A percentile compares a stretch with the other conserved stretches of the same genome.
Evolutionary conservation across 2,113 vertebrate genomes (phyloP).

Genomic region (Cynocephalus volans): DNA sequence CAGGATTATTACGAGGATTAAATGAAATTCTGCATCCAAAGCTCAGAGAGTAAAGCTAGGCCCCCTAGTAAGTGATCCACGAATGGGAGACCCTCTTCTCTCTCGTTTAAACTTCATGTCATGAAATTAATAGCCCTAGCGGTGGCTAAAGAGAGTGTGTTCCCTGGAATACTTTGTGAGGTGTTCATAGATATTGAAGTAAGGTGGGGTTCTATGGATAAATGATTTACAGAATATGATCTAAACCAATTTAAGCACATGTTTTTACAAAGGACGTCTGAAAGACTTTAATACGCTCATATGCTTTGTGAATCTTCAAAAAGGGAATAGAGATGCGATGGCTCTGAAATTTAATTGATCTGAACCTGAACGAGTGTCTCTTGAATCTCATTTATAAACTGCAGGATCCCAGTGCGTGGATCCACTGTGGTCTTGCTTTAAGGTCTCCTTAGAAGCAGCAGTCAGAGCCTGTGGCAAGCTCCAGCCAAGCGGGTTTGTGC

Average conservation of each 20-base stretch:
- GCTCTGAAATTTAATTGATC: conserved; percentile 21
- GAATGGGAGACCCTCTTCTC: not conserved
- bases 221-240: not conserved
- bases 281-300: not conserved
- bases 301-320: not conserved
- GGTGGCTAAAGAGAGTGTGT: not conserved
- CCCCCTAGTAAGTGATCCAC: not conserved
- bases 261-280: conserved; percentile 1
- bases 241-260: not conserved
- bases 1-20: not conserved
- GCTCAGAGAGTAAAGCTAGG: not conserved
- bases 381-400: not conserved
- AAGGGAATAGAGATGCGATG: not conserved
- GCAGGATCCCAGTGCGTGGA: not conserved
- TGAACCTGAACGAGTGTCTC: not conserved
- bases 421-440: not conserved
- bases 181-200: not conserved
- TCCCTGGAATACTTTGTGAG: not conserved
- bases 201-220: not conserved
- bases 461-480: not conserved
- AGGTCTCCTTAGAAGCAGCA: not conserved
- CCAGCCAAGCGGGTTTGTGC: not conserved
- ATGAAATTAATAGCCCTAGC: not conserved
- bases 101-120: not conserved
- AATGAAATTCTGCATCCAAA: not conserved